These are phyloP conservation scores for Synanthedon vespiformis DNA, from an alignment of 2,888 invertebrate genomes.

Conservation along the genomic window DNA sequence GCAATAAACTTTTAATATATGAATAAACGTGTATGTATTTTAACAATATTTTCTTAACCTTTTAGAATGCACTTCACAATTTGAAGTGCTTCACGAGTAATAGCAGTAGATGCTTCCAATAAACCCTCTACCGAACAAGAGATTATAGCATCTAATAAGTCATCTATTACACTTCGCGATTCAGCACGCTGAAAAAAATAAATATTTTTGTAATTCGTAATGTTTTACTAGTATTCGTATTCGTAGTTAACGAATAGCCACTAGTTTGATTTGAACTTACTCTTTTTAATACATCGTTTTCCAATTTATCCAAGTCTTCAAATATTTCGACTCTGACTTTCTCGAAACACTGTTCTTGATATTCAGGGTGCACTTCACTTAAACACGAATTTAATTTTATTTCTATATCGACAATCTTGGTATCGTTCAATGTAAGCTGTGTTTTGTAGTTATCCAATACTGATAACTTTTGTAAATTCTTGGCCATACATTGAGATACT, in stretches of 20 bases:
- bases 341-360: slow-evolving; percentile 22
- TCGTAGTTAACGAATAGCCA: too few relatives aligned
- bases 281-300: slow-evolving; percentile 18
- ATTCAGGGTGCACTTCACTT: slow-evolving; percentile 6
- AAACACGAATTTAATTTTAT: slow-evolving; percentile 20
- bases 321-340: slow-evolving; percentile 18
- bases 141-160: slow-evolving; percentile 21
- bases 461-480: slow-evolving; percentile 13
- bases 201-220: neutral
- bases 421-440: slow-evolving; percentile 14
- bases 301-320: slow-evolving; percentile 18
- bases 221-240: too few relatives aligned
- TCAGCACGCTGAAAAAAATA: slow-evolving; percentile 20
- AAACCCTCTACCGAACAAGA: slow-evolving; percentile 27
- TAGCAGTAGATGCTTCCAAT: slow-evolving; percentile 19
- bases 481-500: slow-evolving; percentile 22
- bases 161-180: slow-evolving; percentile 19
- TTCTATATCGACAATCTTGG: slow-evolving; percentile 19
- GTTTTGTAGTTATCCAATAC: slow-evolving; percentile 9
- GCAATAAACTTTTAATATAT: too few relatives aligned
- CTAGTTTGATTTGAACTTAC: slow-evolving; percentile 18
- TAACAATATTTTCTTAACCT: neutral
- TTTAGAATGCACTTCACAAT: slow-evolving; percentile 21
- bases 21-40: too few relatives aligned
- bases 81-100: slow-evolving; percentile 19